Evolutionary conservation across 2,888 invertebrate species (phyloP).

Genomic region (Mechanitis mazaeus): DNA sequence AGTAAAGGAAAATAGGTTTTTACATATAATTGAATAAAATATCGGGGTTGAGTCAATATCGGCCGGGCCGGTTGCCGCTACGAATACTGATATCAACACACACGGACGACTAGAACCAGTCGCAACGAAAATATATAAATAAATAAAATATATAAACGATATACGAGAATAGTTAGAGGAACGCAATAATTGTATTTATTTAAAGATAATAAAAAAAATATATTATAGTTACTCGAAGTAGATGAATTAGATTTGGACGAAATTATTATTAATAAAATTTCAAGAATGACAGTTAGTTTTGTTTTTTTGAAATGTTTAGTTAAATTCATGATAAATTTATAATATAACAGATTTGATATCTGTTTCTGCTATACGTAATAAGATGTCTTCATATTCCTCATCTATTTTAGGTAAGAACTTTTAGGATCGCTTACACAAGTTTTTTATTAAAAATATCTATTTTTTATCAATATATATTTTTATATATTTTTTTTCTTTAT

Average conservation of each 20-base stretch:
- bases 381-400: constrained; percentile 7
- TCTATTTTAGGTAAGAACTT: constrained; percentile 1
- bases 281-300: too few species aligned
- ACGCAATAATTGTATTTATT: too few species aligned
- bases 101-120: constrained; percentile 4
- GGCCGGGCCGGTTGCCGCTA: constrained; percentile 23
- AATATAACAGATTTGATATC: too few species aligned
- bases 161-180: too few species aligned
- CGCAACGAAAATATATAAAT: background rate
- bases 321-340: too few species aligned
- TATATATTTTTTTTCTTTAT: background rate
- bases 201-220: too few species aligned
- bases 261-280: too few species aligned
- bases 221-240: too few species aligned
- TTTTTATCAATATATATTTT: background rate
- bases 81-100: constrained; percentile 36
- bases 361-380: background rate
- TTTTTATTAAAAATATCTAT: background rate
- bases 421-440: background rate
- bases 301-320: too few species aligned
- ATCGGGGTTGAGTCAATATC: constrained; percentile 47
- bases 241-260: too few species aligned
- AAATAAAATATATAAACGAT: background rate
- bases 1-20: constrained; percentile 39
- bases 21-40: constrained; percentile 67